phyloP scores from a whole-genome alignment of 2,888 invertebrate species.

The Nephrocerus scutellatus region DNA sequence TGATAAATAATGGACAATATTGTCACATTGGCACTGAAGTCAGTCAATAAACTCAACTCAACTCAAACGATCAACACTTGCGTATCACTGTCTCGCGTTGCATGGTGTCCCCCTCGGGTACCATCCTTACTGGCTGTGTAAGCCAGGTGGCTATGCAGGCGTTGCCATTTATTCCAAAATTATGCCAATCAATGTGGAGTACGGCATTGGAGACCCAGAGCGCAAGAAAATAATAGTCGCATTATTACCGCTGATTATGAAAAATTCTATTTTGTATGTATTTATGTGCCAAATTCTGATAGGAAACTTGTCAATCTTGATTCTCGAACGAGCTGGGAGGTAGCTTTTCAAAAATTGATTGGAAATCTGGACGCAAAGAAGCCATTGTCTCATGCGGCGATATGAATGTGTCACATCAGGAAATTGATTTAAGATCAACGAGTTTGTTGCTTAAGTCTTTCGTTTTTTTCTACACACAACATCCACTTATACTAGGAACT shows the following conservation, averaged over 20 bases:
- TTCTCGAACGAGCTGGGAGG: slow-evolving; percentile 86
- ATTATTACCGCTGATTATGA: slow-evolving; percentile 92
- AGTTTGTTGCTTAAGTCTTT: no score
- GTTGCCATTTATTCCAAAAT: slow-evolving; percentile 79
- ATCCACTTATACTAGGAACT: no score
- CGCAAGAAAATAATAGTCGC: slow-evolving; percentile 73
- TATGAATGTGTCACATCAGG: slow-evolving; percentile 93
- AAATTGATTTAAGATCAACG: slow-evolving; percentile 97
- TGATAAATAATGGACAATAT: no score
- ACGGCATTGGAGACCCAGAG: slow-evolving; percentile 69
- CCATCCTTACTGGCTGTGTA: slow-evolving; percentile 67
- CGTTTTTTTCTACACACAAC: no score
- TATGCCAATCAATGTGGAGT: slow-evolving; percentile 73
- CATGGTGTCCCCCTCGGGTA: no score
- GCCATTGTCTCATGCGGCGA: slow-evolving; percentile 93
- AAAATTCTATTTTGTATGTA: slow-evolving; percentile 78
- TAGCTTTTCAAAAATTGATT: slow-evolving; percentile 69
- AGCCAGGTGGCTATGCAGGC: slow-evolving; percentile 86
- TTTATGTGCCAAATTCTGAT: slow-evolving; percentile 95
- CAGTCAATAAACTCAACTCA: no score
- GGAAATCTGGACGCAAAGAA: slow-evolving; percentile 77
- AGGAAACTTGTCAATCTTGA: slow-evolving; percentile 77
- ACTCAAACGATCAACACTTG: no score
- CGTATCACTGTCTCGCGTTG: no score
- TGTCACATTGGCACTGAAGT: no score